Conservation (phyloP, 2,797 vertebrate genomes). For the Xerus rutilus region DNA sequence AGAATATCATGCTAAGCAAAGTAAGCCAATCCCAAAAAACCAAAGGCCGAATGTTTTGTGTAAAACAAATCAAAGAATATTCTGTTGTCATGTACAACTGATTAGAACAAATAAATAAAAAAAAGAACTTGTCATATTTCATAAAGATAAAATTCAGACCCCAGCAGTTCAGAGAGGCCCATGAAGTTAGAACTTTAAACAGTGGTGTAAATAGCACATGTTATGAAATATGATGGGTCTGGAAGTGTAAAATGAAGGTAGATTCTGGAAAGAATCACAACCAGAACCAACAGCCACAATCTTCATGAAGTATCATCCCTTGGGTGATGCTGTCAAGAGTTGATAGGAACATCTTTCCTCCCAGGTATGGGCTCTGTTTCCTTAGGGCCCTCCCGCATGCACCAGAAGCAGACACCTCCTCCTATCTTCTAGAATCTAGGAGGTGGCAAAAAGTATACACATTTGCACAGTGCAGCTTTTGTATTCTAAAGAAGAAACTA, state of each 20-base stretch:
- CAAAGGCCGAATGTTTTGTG: too few relatives aligned
- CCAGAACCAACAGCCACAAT: not conserved
- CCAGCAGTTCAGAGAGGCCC: not conserved
- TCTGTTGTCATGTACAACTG: too few relatives aligned
- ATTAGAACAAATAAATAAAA: too few relatives aligned
- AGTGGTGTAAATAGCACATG: not conserved
- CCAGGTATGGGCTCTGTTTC: not conserved
- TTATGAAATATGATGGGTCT: not conserved
- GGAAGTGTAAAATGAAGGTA: not conserved
- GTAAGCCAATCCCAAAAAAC: too few relatives aligned
- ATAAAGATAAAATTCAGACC: not conserved
- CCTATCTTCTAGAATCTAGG: not conserved
- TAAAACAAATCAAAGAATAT: too few relatives aligned
- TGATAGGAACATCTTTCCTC: not conserved
- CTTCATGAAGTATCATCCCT: not conserved
- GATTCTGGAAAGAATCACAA: not conserved
- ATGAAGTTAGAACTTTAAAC: not conserved
- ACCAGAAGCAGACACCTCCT: not conserved
- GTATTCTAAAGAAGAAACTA: not conserved
- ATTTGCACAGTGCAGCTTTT: not conserved
- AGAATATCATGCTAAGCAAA: too few relatives aligned
- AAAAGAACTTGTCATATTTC: not conserved
- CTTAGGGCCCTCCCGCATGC: accelerated
- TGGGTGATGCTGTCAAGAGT: not conserved
- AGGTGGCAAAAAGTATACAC: not conserved